Percentiles rank a stretch among this genome's conserved stretches.
Conservation (phyloP, 92 coral and sea anemone genomes). For the Micromussa lordhowensis region DNA sequence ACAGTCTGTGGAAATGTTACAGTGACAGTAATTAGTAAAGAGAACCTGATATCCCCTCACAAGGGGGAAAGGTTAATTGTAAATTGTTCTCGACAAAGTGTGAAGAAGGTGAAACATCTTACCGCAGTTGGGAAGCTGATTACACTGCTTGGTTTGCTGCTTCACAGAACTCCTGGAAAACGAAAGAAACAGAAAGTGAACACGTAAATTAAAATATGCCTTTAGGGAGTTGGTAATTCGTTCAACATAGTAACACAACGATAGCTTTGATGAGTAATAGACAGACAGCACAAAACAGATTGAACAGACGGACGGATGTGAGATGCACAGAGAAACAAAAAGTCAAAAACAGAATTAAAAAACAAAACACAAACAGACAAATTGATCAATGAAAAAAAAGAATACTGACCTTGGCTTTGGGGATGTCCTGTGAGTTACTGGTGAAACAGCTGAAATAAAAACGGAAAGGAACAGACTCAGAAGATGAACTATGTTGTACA, state of each 20-base stretch:
- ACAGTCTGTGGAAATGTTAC: conserved; percentile 54
- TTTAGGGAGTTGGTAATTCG: not conserved
- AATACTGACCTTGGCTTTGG: conserved; percentile 34
- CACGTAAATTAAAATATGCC: not conserved
- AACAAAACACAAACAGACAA: not conserved
- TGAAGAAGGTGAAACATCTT: not conserved
- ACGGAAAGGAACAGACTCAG: not conserved
- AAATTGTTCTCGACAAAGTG: not conserved
- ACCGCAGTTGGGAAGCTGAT: conserved; percentile 58
- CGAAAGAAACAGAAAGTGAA: not conserved
- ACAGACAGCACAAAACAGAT: too few species aligned
- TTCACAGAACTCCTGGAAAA: conserved; percentile 9
- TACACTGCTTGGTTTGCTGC: conserved; percentile 15
- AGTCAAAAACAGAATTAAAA: not conserved
- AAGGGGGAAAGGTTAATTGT: not conserved
- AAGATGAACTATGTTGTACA: not conserved
- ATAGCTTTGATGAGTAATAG: too few species aligned
- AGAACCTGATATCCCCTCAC: not conserved
- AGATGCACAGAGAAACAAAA: not conserved
- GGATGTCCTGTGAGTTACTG: conserved; percentile 3
- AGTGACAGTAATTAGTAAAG: not conserved
- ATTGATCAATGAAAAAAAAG: not conserved
- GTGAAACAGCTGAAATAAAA: conserved; percentile 26
- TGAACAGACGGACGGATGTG: too few species aligned
- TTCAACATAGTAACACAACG: too few species aligned